Evolutionary conservation across 1,140 invertebrate genomes (phyloP), one percentile per base, ranked within the genome.

Genomic region (Drosophila sproati): DNA sequence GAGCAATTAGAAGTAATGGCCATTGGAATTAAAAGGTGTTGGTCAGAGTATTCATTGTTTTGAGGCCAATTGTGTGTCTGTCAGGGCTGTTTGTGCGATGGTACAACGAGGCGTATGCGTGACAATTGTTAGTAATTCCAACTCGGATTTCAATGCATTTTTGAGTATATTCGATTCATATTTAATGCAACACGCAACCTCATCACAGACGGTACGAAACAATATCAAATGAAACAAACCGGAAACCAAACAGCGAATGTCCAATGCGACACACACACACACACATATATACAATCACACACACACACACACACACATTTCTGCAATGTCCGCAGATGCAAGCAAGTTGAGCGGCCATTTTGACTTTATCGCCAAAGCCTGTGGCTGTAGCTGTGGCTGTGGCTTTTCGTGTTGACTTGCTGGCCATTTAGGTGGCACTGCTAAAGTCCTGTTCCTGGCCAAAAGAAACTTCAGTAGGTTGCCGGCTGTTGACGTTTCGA

Each of bases 171-270:
- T 78, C 76, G 89, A 88, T 88, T 80, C 71, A 80, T 88, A 69
- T 71, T 83, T 80, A 89, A 88, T 89, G 74, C 71, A 56, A 47
- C 85, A 88, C 85, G 78, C 80, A 71, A 86, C 45, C 56, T n/a
- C 39, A 54, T 20, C 48, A 12, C 60, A 61, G 4, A n/a, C 39
- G 32, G 54, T 43, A 10, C 34, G 32, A 60, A 66, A 61, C 57
- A 45, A 82, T 20, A 12, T 7, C 39, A 20, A 60, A 50, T 47
- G 57, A 63, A 69, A 61, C 31, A 51, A 61, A 73, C 10, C 69
- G 73, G 67, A 76, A 72, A 64, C 67, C 20, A 20, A 20, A 20
- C 20, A 20, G 76, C 66, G 69, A 80, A 12, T 63, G 85, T 73
- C 77, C 85, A 87, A 86, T 71, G 32, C 52, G 78, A 54, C 82